Conservation (phyloP, 2,797 vertebrate genomes). For the Manis crassicaudata region DNA sequence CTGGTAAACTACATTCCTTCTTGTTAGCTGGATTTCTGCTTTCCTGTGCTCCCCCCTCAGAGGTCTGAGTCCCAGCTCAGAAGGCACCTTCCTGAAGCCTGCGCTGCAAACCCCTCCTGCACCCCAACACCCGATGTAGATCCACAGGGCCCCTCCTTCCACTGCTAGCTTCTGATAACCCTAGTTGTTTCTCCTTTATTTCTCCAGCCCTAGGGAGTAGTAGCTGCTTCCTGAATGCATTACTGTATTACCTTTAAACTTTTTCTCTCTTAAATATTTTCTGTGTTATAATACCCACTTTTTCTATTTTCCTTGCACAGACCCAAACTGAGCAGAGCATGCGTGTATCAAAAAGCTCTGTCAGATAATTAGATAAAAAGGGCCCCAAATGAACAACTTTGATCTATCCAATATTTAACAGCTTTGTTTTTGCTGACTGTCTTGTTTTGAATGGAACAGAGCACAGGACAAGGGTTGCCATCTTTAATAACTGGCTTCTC, state of each 20-base stretch:
- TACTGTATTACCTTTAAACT: neutral
- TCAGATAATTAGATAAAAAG: conserved; percentile 25
- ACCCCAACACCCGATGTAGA: neutral
- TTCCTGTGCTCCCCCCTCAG: neutral
- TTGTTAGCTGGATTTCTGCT: neutral
- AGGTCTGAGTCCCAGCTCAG: neutral
- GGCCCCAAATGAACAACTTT: neutral
- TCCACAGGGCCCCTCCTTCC: neutral
- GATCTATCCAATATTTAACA: neutral
- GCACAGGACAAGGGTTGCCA: neutral
- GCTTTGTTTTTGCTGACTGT: neutral
- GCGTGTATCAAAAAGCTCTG: neutral
- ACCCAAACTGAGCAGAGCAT: neutral
- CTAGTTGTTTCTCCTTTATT: neutral
- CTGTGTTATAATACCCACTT: neutral
- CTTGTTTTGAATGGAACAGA: neutral
- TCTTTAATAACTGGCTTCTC: neutral
- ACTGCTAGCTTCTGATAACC: neutral
- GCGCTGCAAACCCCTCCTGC: neutral
- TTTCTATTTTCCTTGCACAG: neutral
- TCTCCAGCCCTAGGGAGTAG: neutral
- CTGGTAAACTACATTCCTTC: neutral
- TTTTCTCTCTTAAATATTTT: neutral
- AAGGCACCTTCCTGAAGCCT: neutral
- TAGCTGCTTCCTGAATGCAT: neutral